Evolutionary conservation across 2,888 invertebrate genomes (phyloP).

Genomic region (Lasioglossum vierecki): DNA sequence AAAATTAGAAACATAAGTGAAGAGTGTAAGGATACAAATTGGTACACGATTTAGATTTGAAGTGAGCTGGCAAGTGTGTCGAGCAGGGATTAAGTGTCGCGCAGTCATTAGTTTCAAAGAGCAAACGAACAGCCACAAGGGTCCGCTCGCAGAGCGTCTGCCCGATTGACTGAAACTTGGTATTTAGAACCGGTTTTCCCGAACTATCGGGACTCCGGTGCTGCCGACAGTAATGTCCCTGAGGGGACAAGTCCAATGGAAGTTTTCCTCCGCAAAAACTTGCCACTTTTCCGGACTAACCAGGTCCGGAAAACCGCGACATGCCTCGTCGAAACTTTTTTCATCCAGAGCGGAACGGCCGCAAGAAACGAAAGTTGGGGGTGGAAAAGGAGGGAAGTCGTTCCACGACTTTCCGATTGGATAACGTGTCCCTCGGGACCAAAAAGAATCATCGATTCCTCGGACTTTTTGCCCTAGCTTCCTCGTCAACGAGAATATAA

Average conservation of each 20-base stretch:
- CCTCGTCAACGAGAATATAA: neutral
- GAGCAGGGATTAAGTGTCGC: neutral
- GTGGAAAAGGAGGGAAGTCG: neutral
- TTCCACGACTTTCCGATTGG: conserved; percentile 29
- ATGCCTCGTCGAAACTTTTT: conserved; percentile 30
- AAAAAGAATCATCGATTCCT: neutral
- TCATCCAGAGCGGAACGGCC: conserved; percentile 11
- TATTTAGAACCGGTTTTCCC: neutral
- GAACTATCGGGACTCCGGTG: neutral
- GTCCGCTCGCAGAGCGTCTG: neutral
- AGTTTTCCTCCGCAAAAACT: neutral
- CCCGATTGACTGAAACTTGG: neutral
- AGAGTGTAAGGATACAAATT: neutral
- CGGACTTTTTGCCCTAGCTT: neutral
- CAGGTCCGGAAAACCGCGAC: conserved; percentile 26
- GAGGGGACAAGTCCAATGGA: neutral
- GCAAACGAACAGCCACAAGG: neutral
- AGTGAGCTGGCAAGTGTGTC: neutral
- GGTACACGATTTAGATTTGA: neutral
- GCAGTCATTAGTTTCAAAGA: neutral
- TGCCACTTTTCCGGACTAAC: neutral
- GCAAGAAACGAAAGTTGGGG: neutral
- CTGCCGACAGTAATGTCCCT: conserved; percentile 2
- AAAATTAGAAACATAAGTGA: neutral
- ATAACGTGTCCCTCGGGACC: neutral